These are phyloP conservation scores for Pavo muticus DNA, from an alignment of 2,113 vertebrate species.

Conservation along the genomic window DNA sequence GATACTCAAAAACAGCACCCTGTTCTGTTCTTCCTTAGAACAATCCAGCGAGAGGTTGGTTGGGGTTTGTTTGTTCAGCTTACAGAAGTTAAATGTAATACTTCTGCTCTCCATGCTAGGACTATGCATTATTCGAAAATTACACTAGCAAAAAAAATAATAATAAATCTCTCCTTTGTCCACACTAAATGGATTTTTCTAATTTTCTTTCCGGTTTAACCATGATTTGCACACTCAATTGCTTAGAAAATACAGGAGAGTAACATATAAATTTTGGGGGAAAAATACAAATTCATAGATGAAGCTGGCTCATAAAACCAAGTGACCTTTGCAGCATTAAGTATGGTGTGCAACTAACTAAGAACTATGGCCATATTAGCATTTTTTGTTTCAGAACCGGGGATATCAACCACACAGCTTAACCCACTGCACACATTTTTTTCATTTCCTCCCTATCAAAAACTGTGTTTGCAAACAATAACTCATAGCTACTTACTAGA, in stretches of 20 bases:
- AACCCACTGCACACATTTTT: neutral
- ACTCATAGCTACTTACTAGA: neutral
- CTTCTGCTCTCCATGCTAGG: constrained; percentile 53
- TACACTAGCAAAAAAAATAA: neutral
- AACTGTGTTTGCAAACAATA: constrained; percentile 38
- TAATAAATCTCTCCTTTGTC: constrained; percentile 1
- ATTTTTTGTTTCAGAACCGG: constrained; percentile 38
- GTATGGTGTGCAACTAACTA: constrained; percentile 11
- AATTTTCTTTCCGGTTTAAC: neutral
- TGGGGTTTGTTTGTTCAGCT: constrained; percentile 72
- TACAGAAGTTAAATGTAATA: constrained; percentile 55
- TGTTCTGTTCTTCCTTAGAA: constrained; percentile 58
- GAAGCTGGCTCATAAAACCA: neutral
- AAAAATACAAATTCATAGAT: constrained; percentile 20
- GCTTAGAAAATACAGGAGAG: neutral
- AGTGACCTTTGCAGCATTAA: constrained; percentile 61
- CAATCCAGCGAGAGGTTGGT: constrained; percentile 47
- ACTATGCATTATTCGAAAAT: constrained; percentile 20
- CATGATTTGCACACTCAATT: neutral
- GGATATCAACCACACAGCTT: constrained; percentile 21
- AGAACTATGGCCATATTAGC: constrained; percentile 3
- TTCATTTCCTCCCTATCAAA: constrained; percentile 46
- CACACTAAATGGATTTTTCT: neutral
- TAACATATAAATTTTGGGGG: neutral
- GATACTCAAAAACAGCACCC: constrained; percentile 77